Evolutionary conservation across 1,140 invertebrate genomes (phyloP), one percentile per base, ranked within the genome.

Genomic region (Choristoneura fumiferana): DNA sequence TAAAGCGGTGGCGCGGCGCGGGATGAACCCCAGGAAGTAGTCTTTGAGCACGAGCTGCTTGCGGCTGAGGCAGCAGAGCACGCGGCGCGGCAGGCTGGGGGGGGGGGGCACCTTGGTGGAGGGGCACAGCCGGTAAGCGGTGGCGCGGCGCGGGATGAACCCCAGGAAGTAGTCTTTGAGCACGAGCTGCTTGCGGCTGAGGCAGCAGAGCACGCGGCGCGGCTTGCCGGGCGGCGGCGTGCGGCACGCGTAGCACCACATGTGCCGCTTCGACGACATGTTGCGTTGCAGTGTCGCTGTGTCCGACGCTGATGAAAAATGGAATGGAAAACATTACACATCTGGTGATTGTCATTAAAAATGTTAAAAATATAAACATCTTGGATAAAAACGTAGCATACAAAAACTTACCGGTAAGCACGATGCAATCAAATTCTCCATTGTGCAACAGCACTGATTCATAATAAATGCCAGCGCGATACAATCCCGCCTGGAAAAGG

Each of bases 31-130:
- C n/a, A n/a, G n/a, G n/a, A n/a, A n/a, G n/a, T n/a, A n/a, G n/a
- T n/a, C n/a, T n/a, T n/a, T n/a, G n/a, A n/a, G n/a, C n/a, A n/a
- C n/a, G n/a, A n/a, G n/a, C n/a, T n/a, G n/a, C n/a, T n/a, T n/a
- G n/a, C n/a, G n/a, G n/a, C n/a, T n/a, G n/a, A n/a, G n/a, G n/a
- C n/a, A n/a, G n/a, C n/a, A n/a, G n/a, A n/a, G n/a, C n/a, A n/a
- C n/a, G n/a, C n/a, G n/a, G n/a, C n/a, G n/a, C n/a, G n/a, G n/a
- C n/a, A n/a, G n/a, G n/a, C n/a, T n/a, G n/a, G n/a, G n/a, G n/a
- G n/a, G n/a, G n/a, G n/a, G n/a, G n/a, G n/a, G n/a, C n/a, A 96
- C 94, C 91, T 97, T 97, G 52, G 96, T 97, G 17, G 95, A 96
- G 14, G 97, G 97, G 85, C 96, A 98, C 39, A 98, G 91, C 18